Conservation (phyloP, 2,888 invertebrate species). For the Portevinia maculata region DNA sequence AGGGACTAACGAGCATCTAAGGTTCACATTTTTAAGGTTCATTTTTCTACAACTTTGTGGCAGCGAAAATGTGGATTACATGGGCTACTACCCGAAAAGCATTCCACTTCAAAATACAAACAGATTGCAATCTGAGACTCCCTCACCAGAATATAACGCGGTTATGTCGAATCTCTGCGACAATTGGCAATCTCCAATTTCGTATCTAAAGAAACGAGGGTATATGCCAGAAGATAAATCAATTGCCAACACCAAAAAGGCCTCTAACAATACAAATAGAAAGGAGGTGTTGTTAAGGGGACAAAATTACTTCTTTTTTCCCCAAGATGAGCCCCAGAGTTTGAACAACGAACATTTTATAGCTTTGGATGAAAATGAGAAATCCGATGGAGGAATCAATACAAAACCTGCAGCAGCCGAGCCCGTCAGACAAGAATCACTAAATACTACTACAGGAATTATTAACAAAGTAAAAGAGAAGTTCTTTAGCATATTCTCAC, state of each 20-base stretch:
- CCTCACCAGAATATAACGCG: constrained; percentile 34
- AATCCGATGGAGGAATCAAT: neutral
- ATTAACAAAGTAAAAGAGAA: constrained; percentile 72
- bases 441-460: constrained; percentile 61
- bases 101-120: constrained; percentile 25
- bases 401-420: neutral
- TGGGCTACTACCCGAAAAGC: constrained; percentile 46
- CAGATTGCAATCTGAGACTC: constrained; percentile 18
- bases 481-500: constrained; percentile 73
- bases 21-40: constrained; percentile 27
- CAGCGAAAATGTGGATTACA: constrained; percentile 52
- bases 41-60: constrained; percentile 38
- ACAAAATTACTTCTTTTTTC: constrained; percentile 60
- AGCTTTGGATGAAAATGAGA: neutral
- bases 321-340: constrained; percentile 47
- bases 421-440: neutral
- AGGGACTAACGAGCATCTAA: neutral
- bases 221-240: constrained; percentile 45
- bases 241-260: neutral
- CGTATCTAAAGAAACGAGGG: constrained; percentile 53
- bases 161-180: constrained; percentile 40
- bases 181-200: constrained; percentile 56
- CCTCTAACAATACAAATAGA: neutral
- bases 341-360: constrained; percentile 33
- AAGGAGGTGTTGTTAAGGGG: neutral